Evolutionary conservation across 1,140 invertebrate genomes (phyloP).

Genomic region (Tetramorium alpestre): DNA sequence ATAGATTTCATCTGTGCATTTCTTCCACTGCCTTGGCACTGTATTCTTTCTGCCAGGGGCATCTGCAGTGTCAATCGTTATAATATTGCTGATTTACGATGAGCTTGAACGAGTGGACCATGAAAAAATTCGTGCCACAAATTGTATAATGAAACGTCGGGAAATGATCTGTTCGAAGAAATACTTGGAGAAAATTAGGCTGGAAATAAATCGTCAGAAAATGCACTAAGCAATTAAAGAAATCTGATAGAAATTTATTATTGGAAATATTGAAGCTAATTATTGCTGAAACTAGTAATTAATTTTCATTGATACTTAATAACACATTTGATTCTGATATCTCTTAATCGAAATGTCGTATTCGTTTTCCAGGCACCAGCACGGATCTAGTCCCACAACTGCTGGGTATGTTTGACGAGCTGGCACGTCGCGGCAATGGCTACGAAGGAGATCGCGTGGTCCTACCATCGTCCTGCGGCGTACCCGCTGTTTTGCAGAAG

Average conservation of each 20-base stretch:
- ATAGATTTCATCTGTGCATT: conserved; percentile 9
- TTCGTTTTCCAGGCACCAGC: conserved; percentile 84
- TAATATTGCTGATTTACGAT: conserved; percentile 2
- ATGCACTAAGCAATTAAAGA: background rate
- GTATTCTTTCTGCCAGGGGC: background rate
- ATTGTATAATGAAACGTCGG: background rate
- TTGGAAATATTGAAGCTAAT: background rate
- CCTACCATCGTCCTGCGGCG: conserved; percentile 75
- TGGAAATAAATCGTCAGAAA: background rate
- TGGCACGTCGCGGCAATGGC: conserved; percentile 84
- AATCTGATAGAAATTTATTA: background rate
- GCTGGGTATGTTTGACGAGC: conserved; percentile 89
- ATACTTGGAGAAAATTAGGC: background rate
- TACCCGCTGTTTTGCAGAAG: conserved; percentile 80
- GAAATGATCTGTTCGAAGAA: background rate
- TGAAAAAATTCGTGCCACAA: conserved; percentile 4
- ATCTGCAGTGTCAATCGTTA: conserved; percentile 8
- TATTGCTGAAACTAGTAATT: conserved; percentile 7
- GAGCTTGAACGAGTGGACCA: background rate
- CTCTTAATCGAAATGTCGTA: background rate
- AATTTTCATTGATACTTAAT: conserved; percentile 30
- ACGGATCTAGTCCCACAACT: conserved; percentile 89
- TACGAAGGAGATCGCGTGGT: conserved; percentile 75
- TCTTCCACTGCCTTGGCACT: background rate
- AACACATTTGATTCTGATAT: background rate